Evolutionary conservation across 2,888 invertebrate species (phyloP).

Genomic region (Globia sparganii): DNA sequence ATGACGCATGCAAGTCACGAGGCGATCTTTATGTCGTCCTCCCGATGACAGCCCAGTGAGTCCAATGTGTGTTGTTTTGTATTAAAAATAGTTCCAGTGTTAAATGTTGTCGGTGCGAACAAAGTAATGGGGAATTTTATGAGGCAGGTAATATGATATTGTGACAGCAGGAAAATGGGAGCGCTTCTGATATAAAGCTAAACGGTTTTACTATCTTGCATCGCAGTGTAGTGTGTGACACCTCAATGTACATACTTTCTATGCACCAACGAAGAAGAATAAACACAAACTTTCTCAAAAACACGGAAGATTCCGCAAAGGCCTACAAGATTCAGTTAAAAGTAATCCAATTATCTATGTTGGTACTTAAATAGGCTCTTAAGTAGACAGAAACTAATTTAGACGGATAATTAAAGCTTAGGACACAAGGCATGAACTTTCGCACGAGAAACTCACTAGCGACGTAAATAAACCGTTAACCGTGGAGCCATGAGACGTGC

Average conservation of each 20-base stretch:
- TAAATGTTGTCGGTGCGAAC: constrained; percentile 48
- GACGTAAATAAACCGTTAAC: constrained; percentile 66
- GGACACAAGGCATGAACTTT: constrained; percentile 73
- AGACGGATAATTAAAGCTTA: constrained; percentile 71
- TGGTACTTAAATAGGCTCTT: constrained; percentile 59
- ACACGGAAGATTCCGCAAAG: constrained; percentile 20
- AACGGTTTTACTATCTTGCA: not conserved
- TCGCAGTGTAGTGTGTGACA: too few species aligned
- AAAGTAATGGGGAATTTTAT: constrained; percentile 39
- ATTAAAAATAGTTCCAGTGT: constrained; percentile 48
- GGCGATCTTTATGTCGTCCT: constrained; percentile 72
- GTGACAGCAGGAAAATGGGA: constrained; percentile 4
- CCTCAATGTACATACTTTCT: too few species aligned
- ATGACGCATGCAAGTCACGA: constrained; percentile 80
- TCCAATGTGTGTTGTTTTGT: constrained; percentile 33
- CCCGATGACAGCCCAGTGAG: constrained; percentile 59
- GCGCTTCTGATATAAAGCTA: not conserved
- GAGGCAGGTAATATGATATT: constrained; percentile 47
- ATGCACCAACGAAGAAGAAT: not conserved
- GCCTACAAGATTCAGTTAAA: constrained; percentile 45
- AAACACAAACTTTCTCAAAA: constrained; percentile 11
- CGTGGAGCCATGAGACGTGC: constrained; percentile 52
- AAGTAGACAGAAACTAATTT: constrained; percentile 70
- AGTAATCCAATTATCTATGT: constrained; percentile 63
- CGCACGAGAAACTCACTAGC: constrained; percentile 68